Percentiles rank a stretch among this genome's conserved stretches.
Conservation (phyloP, 1,140 invertebrate genomes). For the Drosophila sucinea region DNA sequence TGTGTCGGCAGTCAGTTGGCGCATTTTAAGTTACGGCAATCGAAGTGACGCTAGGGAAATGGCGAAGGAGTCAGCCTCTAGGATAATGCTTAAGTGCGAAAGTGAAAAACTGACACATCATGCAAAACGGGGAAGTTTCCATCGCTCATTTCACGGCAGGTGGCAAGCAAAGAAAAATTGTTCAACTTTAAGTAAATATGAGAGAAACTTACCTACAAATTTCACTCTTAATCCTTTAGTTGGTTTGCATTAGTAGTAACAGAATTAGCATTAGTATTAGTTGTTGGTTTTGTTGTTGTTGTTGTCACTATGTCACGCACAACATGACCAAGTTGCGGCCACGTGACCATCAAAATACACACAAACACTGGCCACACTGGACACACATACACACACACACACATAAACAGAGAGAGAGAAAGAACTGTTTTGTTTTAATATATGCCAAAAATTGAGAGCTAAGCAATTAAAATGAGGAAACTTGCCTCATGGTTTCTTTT, state of each 20-base stretch:
- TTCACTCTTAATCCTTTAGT: conserved; percentile 56
- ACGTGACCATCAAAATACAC: conserved; percentile 64
- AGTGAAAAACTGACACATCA: conserved; percentile 63
- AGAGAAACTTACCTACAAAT: conserved; percentile 52
- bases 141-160: conserved; percentile 8
- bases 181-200: background rate
- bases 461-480: conserved; percentile 56
- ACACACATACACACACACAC: conserved; percentile 16
- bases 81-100: conserved; percentile 48
- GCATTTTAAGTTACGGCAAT: conserved; percentile 78
- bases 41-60: conserved; percentile 31
- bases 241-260: conserved; percentile 15
- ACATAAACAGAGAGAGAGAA: conserved; percentile 27
- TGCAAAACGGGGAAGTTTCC: conserved; percentile 44
- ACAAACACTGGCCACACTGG: background rate
- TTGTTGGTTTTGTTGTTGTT: conserved; percentile 30
- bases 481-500: conserved; percentile 18
- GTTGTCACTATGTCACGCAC: conserved; percentile 67
- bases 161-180: background rate
- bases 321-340: conserved; percentile 64
- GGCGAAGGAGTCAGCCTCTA: conserved; percentile 4
- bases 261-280: conserved; percentile 30
- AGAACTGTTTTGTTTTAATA: conserved; percentile 46
- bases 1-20: conserved; percentile 65
- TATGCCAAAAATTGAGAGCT: conserved; percentile 51